These are phyloP conservation scores for Anser cygnoides DNA, from an alignment of 2,113 vertebrate genomes.

Conservation along the genomic window DNA sequence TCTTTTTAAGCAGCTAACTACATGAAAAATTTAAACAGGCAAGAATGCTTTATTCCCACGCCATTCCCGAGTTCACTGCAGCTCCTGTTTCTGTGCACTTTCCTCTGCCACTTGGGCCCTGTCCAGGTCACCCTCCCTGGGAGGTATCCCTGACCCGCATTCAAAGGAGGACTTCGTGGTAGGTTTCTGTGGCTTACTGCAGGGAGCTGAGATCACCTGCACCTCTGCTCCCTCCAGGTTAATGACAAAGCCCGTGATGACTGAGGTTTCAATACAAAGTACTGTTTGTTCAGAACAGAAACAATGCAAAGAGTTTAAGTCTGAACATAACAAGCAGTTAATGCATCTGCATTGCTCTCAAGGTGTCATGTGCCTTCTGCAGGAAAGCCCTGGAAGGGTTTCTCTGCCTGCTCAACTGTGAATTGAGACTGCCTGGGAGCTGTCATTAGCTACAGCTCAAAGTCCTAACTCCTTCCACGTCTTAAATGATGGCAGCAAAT, in stretches of 20 bases:
- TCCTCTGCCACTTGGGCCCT: background rate
- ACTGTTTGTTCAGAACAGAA: background rate
- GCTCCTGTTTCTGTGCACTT: background rate
- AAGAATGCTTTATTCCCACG: background rate
- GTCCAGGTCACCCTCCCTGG: background rate
- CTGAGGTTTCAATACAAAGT: background rate
- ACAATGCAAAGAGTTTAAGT: background rate
- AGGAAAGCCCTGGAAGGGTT: conserved; percentile 1
- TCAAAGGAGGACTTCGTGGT: background rate
- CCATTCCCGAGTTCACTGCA: background rate
- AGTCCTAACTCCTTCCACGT: background rate
- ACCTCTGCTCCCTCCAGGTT: background rate
- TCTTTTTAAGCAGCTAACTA: background rate
- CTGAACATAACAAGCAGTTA: background rate
- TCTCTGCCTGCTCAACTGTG: background rate
- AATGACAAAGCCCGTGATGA: background rate
- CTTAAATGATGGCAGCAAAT: background rate
- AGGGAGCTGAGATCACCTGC: background rate
- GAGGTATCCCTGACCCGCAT: background rate
- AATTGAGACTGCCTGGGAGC: background rate
- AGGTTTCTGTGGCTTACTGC: background rate
- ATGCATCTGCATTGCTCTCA: background rate
- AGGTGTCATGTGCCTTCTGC: background rate
- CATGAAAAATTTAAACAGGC: background rate
- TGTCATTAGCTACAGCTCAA: background rate